These are phyloP conservation scores for Chromoteleia sp. DNA, from an alignment of 2,888 invertebrate genomes.

Conservation along the genomic window DNA sequence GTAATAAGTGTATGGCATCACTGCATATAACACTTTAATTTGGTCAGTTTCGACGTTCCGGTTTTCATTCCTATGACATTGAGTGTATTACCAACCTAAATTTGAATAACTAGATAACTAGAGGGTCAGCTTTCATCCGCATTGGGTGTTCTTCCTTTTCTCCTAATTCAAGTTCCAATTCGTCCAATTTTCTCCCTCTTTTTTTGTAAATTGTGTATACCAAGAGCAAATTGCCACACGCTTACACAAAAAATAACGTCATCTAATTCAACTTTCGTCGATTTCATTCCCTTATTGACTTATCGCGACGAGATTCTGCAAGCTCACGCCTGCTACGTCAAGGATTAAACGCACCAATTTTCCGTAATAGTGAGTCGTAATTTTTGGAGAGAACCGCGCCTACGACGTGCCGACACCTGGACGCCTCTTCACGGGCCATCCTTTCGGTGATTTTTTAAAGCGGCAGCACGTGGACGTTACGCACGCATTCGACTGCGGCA, in stretches of 20 bases:
- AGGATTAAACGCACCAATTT: slow-evolving; percentile 42
- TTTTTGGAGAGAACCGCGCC: slow-evolving; percentile 50
- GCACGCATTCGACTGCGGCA: slow-evolving; percentile 31
- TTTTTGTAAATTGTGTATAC: no score
- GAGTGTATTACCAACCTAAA: no score
- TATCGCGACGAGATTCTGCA: slow-evolving; percentile 29
- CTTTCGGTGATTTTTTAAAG: slow-evolving; percentile 62
- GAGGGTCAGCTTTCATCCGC: no score
- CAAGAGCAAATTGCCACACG: no score
- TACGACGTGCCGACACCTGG: slow-evolving; percentile 53
- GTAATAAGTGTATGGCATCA: no score
- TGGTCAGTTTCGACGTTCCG: no score
- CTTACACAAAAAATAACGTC: not conserved
- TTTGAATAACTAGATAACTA: no score
- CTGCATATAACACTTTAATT: no score
- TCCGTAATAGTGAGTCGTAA: slow-evolving; percentile 54
- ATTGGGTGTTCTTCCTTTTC: no score
- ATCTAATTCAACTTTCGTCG: not conserved
- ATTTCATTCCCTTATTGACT: slow-evolving; percentile 26
- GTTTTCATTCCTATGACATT: no score
- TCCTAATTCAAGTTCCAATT: no score
- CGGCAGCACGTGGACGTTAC: slow-evolving; percentile 66
- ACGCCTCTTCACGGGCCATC: slow-evolving; percentile 47
- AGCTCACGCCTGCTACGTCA: slow-evolving; percentile 19
- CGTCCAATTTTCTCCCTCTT: no score